Conservation (phyloP, 2,888 invertebrate species). For the Drosophila macrospina region DNA sequence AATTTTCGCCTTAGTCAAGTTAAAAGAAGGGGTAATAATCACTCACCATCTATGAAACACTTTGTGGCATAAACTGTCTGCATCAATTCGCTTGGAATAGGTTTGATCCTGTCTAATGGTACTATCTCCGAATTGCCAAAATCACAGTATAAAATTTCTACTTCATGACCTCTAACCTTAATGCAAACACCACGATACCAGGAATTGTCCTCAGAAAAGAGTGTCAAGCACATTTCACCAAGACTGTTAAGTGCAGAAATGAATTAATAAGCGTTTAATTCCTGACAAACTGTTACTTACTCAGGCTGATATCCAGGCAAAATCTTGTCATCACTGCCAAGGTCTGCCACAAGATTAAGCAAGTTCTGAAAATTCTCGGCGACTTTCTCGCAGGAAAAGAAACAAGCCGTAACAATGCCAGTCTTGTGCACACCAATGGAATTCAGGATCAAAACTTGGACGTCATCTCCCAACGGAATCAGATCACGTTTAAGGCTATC, state of each 20-base stretch:
- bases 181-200: constrained; percentile 68
- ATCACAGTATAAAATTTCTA: constrained; percentile 47
- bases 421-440: constrained; percentile 10
- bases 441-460: constrained; percentile 34
- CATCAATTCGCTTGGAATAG: constrained; percentile 30
- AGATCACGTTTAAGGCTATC: constrained; percentile 31
- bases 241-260: constrained; percentile 27
- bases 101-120: constrained; percentile 39
- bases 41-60: constrained; percentile 62
- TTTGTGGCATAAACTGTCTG: constrained; percentile 35
- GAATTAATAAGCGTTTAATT: neutral
- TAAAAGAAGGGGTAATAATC: rapidly evolving
- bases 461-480: constrained; percentile 34
- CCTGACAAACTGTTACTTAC: constrained; percentile 24
- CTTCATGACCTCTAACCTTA: constrained; percentile 7
- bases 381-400: constrained; percentile 17
- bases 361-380: constrained; percentile 18
- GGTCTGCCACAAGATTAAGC: neutral
- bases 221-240: constrained; percentile 55
- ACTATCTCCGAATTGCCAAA: constrained; percentile 60
- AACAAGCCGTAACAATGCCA: constrained; percentile 50
- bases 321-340: constrained; percentile 24
- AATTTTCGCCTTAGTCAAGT: no score
- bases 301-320: constrained; percentile 42
- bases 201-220: constrained; percentile 46